phyloP scores from a whole-genome alignment of 2,113 vertebrate species.

The Origma solitaria region DNA sequence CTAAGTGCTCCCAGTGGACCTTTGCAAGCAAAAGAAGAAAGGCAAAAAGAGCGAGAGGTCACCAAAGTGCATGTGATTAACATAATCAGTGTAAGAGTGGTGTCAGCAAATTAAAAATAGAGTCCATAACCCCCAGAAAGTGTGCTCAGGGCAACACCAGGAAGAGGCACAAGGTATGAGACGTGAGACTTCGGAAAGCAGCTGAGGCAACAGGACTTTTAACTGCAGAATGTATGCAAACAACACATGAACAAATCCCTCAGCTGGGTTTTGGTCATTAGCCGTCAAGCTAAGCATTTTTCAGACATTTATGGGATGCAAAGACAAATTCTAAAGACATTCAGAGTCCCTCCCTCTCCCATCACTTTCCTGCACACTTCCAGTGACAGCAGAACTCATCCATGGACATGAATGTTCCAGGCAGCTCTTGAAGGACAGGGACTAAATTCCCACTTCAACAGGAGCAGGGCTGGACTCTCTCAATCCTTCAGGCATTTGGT shows the following conservation, averaged over 20 bases:
- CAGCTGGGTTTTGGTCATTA: not conserved
- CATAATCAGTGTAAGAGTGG: slow-evolving; percentile 45
- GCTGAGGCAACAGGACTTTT: not conserved
- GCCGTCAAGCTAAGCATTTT: not conserved
- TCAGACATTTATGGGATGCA: not conserved
- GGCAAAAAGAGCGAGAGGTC: not conserved
- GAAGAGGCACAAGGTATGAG: not conserved
- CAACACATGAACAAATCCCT: not conserved
- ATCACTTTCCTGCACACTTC: not conserved
- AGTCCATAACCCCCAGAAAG: not conserved
- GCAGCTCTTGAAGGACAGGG: not conserved
- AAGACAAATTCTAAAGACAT: not conserved
- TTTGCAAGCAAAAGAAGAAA: slow-evolving; percentile 43
- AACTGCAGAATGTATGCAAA: not conserved
- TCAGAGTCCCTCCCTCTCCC: not conserved
- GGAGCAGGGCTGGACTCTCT: not conserved
- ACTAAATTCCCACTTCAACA: not conserved
- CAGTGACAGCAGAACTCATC: not conserved
- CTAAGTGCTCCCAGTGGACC: slow-evolving; percentile 11
- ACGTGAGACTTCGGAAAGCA: not conserved
- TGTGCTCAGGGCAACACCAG: not conserved
- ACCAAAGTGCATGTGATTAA: slow-evolving; percentile 31
- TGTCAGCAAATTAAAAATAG: slow-evolving; percentile 59
- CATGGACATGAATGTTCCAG: not conserved
- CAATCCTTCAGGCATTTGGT: not conserved